Evolutionary conservation across 1,140 invertebrate genomes (phyloP).

Genomic region (Scaptomyza hsui): DNA sequence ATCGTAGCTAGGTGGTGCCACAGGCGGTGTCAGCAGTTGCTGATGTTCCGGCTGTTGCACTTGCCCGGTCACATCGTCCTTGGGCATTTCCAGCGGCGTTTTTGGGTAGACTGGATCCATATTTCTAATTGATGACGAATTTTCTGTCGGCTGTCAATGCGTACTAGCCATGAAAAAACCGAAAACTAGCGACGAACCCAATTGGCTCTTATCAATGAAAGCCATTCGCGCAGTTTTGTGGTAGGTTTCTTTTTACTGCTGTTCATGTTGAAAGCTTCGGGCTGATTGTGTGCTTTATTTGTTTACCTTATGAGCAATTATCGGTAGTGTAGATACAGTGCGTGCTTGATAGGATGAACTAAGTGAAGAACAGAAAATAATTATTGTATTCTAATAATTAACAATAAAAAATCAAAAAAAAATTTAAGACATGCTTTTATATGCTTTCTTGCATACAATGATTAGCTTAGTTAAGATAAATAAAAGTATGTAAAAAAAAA

Average conservation of each 20-base stretch:
- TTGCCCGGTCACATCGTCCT: conserved; percentile 4
- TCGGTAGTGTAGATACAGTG: not conserved
- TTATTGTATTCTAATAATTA: too few relatives aligned
- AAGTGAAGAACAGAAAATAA: too few relatives aligned
- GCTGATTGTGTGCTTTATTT: conserved; percentile 44
- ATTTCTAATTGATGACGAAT: conserved; percentile 25
- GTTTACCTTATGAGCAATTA: conserved; percentile 27
- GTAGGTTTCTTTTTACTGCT: conserved; percentile 18
- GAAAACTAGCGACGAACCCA: conserved; percentile 21
- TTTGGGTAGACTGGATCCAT: conserved; percentile 67
- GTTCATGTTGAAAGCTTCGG: conserved; percentile 45
- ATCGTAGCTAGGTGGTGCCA: conserved; percentile 69
- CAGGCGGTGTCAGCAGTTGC: conserved; percentile 38
- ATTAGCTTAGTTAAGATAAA: too few relatives aligned
- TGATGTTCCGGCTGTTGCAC: conserved; percentile 43
- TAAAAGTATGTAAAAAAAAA: too few relatives aligned
- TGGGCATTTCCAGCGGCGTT: conserved; percentile 51
- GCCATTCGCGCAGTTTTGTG: conserved; percentile 24
- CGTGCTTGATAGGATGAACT: too few relatives aligned
- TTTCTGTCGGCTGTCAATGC: conserved; percentile 3
- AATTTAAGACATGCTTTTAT: too few relatives aligned
- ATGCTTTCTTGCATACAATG: too few relatives aligned
- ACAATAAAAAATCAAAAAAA: too few relatives aligned
- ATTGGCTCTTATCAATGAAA: conserved; percentile 64
- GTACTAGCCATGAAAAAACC: conserved; percentile 1